Conservation (phyloP, 1,140 invertebrate genomes). For the Drosophila kohkoa region DNA sequence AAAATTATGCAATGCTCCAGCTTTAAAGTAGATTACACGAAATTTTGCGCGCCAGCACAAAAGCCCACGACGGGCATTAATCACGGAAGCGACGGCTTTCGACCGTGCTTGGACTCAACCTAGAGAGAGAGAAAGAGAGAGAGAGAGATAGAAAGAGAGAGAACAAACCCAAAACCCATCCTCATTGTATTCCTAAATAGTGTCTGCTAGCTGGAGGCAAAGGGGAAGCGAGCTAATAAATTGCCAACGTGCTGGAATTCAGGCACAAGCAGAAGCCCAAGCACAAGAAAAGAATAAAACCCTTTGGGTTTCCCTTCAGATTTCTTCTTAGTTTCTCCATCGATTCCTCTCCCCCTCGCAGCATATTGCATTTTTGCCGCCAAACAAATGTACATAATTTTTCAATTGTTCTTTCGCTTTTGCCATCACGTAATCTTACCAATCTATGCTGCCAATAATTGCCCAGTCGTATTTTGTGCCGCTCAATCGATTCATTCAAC, state of each 20-base stretch:
- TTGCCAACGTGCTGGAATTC: constrained; percentile 79
- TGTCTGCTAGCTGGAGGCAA: constrained; percentile 13
- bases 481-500: constrained; percentile 1
- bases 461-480: constrained; percentile 25
- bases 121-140: too few relatives aligned
- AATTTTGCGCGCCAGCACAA: constrained; percentile 72
- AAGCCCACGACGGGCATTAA: constrained; percentile 81
- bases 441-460: constrained; percentile 30
- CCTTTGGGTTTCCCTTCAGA: constrained; percentile 70
- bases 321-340: constrained; percentile 33
- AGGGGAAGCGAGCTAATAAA: constrained; percentile 61
- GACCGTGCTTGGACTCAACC: constrained; percentile 5
- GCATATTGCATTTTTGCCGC: constrained; percentile 64
- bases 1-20: constrained; percentile 78
- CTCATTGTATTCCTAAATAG: constrained; percentile 55
- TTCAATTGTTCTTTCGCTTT: constrained; percentile 66
- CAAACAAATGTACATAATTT: constrained; percentile 74
- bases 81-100: constrained; percentile 54
- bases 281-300: constrained; percentile 30
- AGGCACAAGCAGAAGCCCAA: not conserved
- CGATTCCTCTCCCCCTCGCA: constrained; percentile 3
- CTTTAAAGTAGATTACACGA: constrained; percentile 82
- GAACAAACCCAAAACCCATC: constrained; percentile 1
- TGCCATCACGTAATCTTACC: constrained; percentile 23
- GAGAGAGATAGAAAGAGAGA: too few relatives aligned